phyloP scores from a whole-genome alignment of 2,888 invertebrate genomes.

The Pycnomerus fuliginosus region DNA sequence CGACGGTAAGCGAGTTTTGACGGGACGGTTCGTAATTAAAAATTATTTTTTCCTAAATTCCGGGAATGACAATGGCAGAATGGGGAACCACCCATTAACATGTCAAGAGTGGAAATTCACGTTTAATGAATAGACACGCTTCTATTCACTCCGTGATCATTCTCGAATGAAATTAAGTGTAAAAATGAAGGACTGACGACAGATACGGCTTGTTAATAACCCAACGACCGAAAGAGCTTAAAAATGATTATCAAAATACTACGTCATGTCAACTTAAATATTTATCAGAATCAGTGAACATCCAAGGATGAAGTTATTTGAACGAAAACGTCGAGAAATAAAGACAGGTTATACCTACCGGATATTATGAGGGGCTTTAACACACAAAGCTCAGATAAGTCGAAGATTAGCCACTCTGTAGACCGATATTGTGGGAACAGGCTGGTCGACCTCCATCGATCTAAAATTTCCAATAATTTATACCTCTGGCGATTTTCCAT shows the following conservation, averaged over 20 bases:
- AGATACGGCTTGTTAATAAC: conserved; percentile 33
- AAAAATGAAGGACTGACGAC: conserved; percentile 43
- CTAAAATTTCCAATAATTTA: too few relatives aligned
- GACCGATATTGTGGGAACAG: too few relatives aligned
- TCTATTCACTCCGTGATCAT: too few relatives aligned
- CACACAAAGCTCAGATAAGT: conserved; percentile 12
- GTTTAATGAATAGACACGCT: too few relatives aligned
- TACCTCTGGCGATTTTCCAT: too few relatives aligned
- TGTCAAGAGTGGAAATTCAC: too few relatives aligned
- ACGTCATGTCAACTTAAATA: conserved; percentile 41
- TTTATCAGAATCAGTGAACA: too few relatives aligned
- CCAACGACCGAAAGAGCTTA: conserved; percentile 34
- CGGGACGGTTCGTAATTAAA: conserved; percentile 19
- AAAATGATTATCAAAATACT: conserved; percentile 45
- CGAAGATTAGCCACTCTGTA: too few relatives aligned
- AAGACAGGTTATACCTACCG: conserved; percentile 19
- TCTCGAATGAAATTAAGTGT: conserved; percentile 42
- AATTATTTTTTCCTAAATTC: conserved; percentile 3
- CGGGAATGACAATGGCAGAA: too few relatives aligned
- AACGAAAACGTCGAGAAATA: conserved; percentile 19
- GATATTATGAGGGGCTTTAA: conserved; percentile 16
- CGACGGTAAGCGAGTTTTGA: conserved; percentile 30
- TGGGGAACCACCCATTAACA: too few relatives aligned
- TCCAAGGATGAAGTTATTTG: conserved; percentile 21
- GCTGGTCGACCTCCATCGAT: too few relatives aligned